Evolutionary conservation across 2,888 invertebrate genomes (phyloP).

Genomic region (Apotomis betuletana): DNA sequence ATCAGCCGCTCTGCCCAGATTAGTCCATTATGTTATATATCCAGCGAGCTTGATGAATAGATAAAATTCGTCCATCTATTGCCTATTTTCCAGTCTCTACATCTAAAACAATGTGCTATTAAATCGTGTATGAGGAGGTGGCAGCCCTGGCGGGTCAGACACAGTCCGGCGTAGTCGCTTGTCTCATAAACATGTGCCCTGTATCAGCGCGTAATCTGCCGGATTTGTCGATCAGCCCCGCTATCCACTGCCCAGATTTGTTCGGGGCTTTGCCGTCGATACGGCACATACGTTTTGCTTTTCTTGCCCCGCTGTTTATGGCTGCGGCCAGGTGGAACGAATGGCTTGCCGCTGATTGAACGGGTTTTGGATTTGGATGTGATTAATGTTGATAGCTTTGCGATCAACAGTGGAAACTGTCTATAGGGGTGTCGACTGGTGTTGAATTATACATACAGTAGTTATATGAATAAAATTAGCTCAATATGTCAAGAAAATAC

Average conservation of each 20-base stretch:
- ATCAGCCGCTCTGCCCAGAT: conserved; percentile 66
- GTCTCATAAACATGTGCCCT: conserved; percentile 80
- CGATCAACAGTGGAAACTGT: background rate
- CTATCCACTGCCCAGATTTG: conserved; percentile 81
- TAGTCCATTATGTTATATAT: no score
- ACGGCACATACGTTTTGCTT: conserved; percentile 79
- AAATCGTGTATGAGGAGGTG: conserved; percentile 2
- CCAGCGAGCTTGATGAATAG: no score
- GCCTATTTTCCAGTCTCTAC: no score
- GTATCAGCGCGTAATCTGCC: conserved; percentile 83
- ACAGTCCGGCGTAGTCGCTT: conserved; percentile 67
- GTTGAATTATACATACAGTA: no score
- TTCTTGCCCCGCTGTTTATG: conserved; percentile 77
- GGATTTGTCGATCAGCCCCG: conserved; percentile 84
- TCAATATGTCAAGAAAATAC: no score
- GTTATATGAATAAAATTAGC: no score
- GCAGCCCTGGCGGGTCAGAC: conserved; percentile 62
- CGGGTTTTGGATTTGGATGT: conserved; percentile 41
- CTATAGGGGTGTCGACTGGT: no score
- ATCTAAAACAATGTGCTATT: no score
- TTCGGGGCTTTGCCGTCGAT: conserved; percentile 78
- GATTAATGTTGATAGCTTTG: conserved; percentile 1
- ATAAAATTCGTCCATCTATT: no score
- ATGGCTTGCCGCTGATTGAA: conserved; percentile 57
- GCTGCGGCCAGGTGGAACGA: conserved; percentile 68